Base-by-base conservation (phyloP, 2,888 invertebrate species). In the Tipula lateralis region DNA sequence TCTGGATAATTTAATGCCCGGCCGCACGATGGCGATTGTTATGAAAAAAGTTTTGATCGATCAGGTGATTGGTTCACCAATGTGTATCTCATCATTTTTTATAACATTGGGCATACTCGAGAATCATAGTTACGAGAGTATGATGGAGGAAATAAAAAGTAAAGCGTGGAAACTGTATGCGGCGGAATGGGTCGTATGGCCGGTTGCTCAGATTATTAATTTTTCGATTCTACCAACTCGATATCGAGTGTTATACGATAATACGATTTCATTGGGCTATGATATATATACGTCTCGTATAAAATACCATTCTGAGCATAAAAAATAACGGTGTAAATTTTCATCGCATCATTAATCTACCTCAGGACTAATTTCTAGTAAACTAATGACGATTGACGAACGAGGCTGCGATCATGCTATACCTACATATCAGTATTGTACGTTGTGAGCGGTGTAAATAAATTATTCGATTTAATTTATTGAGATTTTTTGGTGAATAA, bases 181-280 rank as follows among this genome's bases (percentile, higher is more conserved):
- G 84, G 97, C 96, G 0, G 98, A 98, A 89, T 97, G 97, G 96
- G 88, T 96, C 5, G 93, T 98, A 30, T 98, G 98, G 97, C 97
- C 98, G 0, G 95, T 96, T 5, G 97, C 97, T 0, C 98, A 98
- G 89, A 91, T 96, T 80, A 91, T 98, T n/a, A 98, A 98, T 89
- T 98, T 98, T 90, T 96, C 95, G 89, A 93, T 95, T 88, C 89
- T 98, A 86, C 96, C 97, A 9, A 93, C 94, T 7, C 93, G 92
- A 87, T 97, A 93, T 89, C 92, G 98, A 88, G 96, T 98, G 34
- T 91, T 97, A 9, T 98, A 96, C 90, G 97, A 97, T 88, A 97
- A 95, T 88, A 92, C 92, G 0, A 93, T 97, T 88, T 96, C 96
- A 39, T 91, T 97, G 87, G 95, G 95, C 0, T 97, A 96, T 90